A percentile compares a stretch with the other conserved stretches of the same genome.
phyloP scores from a whole-genome alignment of 2,797 vertebrate genomes.

The Melopsittacus undulatus region DNA sequence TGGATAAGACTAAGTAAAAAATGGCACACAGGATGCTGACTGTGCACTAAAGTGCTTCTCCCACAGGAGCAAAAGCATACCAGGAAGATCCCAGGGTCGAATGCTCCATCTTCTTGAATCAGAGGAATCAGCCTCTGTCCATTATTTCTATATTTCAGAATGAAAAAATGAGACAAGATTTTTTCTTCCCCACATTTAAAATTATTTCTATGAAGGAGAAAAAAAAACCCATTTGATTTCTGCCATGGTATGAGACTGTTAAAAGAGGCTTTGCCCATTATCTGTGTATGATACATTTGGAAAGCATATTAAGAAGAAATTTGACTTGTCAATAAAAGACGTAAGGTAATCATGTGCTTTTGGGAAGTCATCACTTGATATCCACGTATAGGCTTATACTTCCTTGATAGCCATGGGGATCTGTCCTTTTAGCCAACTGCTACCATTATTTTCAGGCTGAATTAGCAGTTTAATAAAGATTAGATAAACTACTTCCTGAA shows the following conservation, averaged over 20 bases:
- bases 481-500: neutral
- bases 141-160: neutral
- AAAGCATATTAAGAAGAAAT: neutral
- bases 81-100: neutral
- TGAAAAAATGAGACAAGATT: neutral
- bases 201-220: neutral
- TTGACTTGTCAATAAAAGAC: neutral
- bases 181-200: neutral
- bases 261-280: neutral
- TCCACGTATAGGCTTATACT: neutral
- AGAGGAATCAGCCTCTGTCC: neutral
- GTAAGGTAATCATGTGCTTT: neutral
- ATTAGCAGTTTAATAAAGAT: neutral
- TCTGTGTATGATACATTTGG: neutral
- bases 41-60: neutral
- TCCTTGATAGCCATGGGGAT: neutral
- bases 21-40: neutral
- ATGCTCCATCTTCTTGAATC: neutral
- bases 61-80: neutral
- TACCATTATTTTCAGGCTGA: neutral
- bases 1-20: neutral
- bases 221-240: neutral
- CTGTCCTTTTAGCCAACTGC: neutral
- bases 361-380: neutral
- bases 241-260: neutral